phyloP scores from a whole-genome alignment of 2,888 invertebrate species.

The Drosophila nr. fundita region DNA sequence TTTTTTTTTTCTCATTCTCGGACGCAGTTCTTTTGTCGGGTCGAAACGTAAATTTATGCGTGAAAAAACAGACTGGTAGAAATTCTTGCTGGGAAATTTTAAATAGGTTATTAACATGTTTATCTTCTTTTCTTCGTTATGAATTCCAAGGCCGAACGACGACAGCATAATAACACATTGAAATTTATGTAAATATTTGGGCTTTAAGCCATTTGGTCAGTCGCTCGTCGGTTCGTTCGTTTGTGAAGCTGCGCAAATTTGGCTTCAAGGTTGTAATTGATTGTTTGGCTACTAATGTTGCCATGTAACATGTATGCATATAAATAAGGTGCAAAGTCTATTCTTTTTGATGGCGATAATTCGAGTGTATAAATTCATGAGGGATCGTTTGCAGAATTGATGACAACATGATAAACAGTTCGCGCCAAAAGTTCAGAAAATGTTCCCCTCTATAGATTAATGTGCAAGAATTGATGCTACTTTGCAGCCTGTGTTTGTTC shows the following conservation, averaged over 20 bases:
- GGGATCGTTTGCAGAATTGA: slow-evolving; percentile 29
- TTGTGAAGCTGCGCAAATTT: slow-evolving; percentile 46
- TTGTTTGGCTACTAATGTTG: slow-evolving; percentile 34
- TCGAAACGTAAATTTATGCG: slow-evolving; percentile 57
- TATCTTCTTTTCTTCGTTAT: slow-evolving; percentile 73
- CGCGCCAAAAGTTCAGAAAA: not conserved
- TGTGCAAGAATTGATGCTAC: not conserved
- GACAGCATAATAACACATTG: slow-evolving; percentile 76
- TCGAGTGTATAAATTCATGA: slow-evolving; percentile 12
- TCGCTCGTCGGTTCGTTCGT: slow-evolving; percentile 16
- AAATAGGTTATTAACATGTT: slow-evolving; percentile 80
- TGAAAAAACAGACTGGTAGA: slow-evolving; percentile 58
- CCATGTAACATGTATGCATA: slow-evolving; percentile 17
- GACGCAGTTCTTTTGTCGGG: slow-evolving; percentile 28
- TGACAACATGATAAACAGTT: slow-evolving; percentile 16
- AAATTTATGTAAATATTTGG: slow-evolving; percentile 72
- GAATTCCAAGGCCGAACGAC: slow-evolving; percentile 67
- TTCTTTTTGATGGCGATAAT: slow-evolving; percentile 13
- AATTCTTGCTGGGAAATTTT: slow-evolving; percentile 77
- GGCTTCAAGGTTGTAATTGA: slow-evolving; percentile 46
- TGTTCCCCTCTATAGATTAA: not conserved
- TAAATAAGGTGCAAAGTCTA: slow-evolving; percentile 14
- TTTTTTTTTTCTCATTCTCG: slow-evolving; percentile 13
- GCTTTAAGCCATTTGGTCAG: slow-evolving; percentile 55
- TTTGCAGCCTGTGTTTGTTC: slow-evolving; percentile 11